phyloP scores from a whole-genome alignment of 2,888 invertebrate genomes.

The Leptinotarsa tumamoca region DNA sequence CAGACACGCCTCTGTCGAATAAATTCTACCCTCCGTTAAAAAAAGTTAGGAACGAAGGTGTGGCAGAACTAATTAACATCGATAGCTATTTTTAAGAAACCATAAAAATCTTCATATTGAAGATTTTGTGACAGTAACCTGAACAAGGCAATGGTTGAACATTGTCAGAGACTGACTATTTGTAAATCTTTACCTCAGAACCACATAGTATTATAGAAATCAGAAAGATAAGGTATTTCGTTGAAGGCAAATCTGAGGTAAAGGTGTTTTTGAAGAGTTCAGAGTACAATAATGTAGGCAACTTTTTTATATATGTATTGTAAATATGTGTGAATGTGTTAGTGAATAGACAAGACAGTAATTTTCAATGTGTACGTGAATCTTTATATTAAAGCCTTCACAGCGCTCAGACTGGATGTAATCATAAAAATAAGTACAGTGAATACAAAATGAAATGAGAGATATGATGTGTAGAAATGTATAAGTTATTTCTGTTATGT shows the following conservation, averaged over 20 bases:
- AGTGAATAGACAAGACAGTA: background rate
- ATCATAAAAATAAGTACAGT: background rate
- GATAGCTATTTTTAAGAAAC: slow-evolving; percentile 46
- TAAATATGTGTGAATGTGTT: slow-evolving; percentile 9
- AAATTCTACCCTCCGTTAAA: slow-evolving; percentile 62
- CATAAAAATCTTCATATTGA: slow-evolving; percentile 19
- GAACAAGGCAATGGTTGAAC: slow-evolving; percentile 31
- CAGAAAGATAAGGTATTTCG: background rate
- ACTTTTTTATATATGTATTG: background rate
- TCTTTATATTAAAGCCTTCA: background rate
- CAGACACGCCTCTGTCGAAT: slow-evolving; percentile 60
- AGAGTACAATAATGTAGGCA: background rate
- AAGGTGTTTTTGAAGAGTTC: slow-evolving; percentile 10
- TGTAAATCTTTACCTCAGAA: slow-evolving; percentile 36
- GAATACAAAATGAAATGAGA: background rate
- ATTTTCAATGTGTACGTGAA: background rate
- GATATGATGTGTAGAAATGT: background rate
- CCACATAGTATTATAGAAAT: slow-evolving; percentile 38
- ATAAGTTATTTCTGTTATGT: background rate
- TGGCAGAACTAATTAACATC: slow-evolving; percentile 55
- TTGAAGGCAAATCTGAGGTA: slow-evolving; percentile 12
- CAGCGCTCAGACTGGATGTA: background rate
- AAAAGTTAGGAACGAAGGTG: slow-evolving; percentile 58
- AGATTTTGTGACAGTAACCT: slow-evolving; percentile 15
- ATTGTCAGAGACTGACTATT: slow-evolving; percentile 44